Conservation (phyloP, 30 jellyfish, hydroid and myxozoan genomes). For the Hydractinia echinata region DNA sequence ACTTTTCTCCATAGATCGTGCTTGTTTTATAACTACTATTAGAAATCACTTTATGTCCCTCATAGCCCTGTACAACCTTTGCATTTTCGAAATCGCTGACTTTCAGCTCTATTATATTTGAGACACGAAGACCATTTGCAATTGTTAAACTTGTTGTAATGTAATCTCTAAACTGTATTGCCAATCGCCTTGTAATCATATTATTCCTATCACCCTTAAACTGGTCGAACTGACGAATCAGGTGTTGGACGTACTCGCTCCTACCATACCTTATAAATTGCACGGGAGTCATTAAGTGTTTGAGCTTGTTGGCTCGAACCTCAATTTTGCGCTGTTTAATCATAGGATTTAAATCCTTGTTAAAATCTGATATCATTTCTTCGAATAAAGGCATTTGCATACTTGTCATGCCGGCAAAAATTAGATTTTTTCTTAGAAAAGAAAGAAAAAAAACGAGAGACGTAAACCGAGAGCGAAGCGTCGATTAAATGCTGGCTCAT, state of each 20-base stretch:
- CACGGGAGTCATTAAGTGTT: neutral
- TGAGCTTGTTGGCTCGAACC: neutral
- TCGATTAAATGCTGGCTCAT: neutral
- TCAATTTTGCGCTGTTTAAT: constrained; percentile 5
- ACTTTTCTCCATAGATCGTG: constrained; percentile 15
- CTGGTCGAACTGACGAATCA: neutral
- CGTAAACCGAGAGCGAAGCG: neutral
- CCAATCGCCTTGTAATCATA: neutral
- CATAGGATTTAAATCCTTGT: neutral
- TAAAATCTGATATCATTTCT: neutral
- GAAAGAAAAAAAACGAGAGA: neutral
- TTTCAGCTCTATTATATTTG: neutral
- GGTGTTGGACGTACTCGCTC: neutral
- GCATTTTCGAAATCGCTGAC: constrained; percentile 2
- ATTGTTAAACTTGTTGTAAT: neutral
- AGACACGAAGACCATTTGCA: neutral
- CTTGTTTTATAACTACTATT: neutral
- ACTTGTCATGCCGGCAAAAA: constrained; percentile 4
- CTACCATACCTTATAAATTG: constrained; percentile 3
- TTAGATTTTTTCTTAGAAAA: neutral
- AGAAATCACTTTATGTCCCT: neutral
- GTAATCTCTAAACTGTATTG: constrained; percentile 8
- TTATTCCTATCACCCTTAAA: neutral
- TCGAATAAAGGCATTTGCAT: neutral
- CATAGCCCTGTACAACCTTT: constrained; percentile 1